Evolutionary conservation across 2,797 vertebrate species (phyloP).

Genomic region (Melopsittacus undulatus): DNA sequence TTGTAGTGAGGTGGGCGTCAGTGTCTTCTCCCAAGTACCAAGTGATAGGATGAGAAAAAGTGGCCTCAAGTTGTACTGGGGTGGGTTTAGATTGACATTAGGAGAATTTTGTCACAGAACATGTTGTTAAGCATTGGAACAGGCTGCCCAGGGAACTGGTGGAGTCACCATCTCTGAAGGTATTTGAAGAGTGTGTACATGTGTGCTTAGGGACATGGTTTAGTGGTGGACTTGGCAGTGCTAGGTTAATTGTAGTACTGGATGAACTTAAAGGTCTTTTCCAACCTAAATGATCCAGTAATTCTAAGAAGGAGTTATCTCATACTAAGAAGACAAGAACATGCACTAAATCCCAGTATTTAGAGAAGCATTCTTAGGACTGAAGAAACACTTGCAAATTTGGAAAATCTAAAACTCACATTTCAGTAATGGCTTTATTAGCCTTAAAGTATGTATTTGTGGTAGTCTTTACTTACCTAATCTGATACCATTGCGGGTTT

Average conservation of each 20-base stretch:
- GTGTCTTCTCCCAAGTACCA: background rate
- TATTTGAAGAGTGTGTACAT: background rate
- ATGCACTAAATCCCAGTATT: background rate
- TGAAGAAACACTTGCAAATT: background rate
- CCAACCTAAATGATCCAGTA: background rate
- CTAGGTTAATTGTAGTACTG: background rate
- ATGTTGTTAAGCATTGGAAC: background rate
- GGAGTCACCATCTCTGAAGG: background rate
- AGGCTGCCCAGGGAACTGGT: background rate
- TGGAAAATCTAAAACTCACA: background rate
- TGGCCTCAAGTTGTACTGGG: background rate
- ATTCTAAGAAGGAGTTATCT: background rate
- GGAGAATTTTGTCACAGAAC: background rate
- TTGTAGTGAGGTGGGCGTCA: fast-evolving
- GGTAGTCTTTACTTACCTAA: background rate
- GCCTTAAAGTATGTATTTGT: background rate
- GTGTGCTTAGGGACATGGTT: background rate
- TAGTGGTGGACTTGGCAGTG: background rate
- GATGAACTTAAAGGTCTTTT: background rate
- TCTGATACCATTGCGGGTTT: background rate
- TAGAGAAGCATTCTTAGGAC: background rate
- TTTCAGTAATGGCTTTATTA: background rate
- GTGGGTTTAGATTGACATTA: background rate
- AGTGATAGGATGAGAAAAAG: too few relatives aligned
- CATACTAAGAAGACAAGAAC: background rate